Conservation (phyloP, 2,888 invertebrate species). For the Ectropis crepuscularia region DNA sequence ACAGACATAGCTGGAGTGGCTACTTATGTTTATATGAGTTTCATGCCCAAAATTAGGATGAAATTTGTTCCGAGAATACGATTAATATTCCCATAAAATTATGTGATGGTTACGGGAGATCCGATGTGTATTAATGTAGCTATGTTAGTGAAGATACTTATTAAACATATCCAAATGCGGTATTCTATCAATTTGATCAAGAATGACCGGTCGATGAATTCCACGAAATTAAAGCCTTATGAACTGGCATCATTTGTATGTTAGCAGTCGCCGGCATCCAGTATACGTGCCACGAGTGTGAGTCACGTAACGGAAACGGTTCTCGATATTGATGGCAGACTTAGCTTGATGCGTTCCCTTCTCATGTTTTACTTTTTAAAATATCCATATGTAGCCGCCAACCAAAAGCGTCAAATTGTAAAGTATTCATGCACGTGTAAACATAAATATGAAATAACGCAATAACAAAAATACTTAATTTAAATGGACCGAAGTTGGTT, state of each 20-base stretch:
- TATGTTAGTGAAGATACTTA: not conserved
- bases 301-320: conserved; percentile 83
- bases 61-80: too few species aligned
- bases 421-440: not conserved
- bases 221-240: conserved; percentile 65
- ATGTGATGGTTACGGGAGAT: too few species aligned
- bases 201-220: conserved; percentile 49
- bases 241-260: conserved; percentile 70
- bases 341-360: conserved; percentile 69
- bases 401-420: not conserved
- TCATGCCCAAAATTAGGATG: too few species aligned
- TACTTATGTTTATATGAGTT: too few species aligned
- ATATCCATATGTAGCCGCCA: conserved; percentile 6
- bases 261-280: conserved; percentile 70
- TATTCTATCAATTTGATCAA: conserved; percentile 40
- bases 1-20: too few species aligned
- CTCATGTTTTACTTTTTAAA: conserved; percentile 60
- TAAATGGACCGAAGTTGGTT: conserved; percentile 33
- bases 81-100: too few species aligned
- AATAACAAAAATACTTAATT: conserved; percentile 10
- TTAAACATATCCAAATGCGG: conserved; percentile 4
- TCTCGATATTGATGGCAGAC: conserved; percentile 74
- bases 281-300: conserved; percentile 78
- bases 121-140: not conserved
- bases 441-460: not conserved